Evolutionary conservation across 2,888 invertebrate species (phyloP), one percentile per base, ranked within the genome.

Genomic region (Mactromeris polynyma): DNA sequence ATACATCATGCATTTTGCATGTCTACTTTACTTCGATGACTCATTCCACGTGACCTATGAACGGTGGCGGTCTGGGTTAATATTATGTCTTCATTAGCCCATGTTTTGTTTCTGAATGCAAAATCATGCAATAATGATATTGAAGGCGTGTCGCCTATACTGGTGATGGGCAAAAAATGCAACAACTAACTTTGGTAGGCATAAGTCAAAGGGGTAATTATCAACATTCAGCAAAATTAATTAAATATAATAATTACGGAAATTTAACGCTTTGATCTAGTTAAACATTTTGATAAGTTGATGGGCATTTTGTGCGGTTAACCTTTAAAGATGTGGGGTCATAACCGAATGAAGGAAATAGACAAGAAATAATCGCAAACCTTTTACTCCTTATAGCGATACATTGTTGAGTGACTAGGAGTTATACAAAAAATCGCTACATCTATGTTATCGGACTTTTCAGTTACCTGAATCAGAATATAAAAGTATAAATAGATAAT

Each of bases 1-100:
- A 73, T 33, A 73, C 73, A 33, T 73, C 31, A 73, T 73, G 73
- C 73, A 73, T 73, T 21, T 36, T 33, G 73, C 73, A 14, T 73
- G 33, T 36, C 26, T 36, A 36, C 33, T 36, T 73, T 33, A 21
- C 31, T 2, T 36, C 17, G 4, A 33, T 73, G 73, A 73, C 33
- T 73, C 73, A 73, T 19, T 17, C 11, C 19, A 36, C 11, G 6
- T 73, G 73, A 73, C 73, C 73, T 73, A 73, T 73, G 73, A 33
- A 73, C 73, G 73, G 14, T 33, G 36, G 36, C 26, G 33, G 14
- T 36, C 73, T 36, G 33, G 26, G 73, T 73, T 73, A 14, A 73
- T 7, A 73, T 19, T 9, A 11, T 46, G 46, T 46, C 58, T n/a
- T 64, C 26, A 64, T n/a, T 26, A 64, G 26, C 58, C n/a, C 19